Conservation (phyloP, 2,797 vertebrate species). For the Toxotes lorentzi region DNA sequence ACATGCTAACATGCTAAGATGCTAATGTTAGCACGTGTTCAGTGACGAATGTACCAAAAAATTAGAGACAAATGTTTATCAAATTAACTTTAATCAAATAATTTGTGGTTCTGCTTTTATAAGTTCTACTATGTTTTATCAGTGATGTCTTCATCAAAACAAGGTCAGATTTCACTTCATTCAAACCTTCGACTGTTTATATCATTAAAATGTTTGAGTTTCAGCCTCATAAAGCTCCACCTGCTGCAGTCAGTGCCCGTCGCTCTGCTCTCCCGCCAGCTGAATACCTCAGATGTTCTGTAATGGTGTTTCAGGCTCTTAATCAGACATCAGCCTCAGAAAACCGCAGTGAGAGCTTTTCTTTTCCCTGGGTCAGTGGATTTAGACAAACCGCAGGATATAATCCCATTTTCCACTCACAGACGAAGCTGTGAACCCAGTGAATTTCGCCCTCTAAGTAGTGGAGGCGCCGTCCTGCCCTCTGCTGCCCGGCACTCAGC, state of each 20-base stretch:
- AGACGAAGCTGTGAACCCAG: constrained; percentile 57
- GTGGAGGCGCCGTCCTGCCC: constrained; percentile 58
- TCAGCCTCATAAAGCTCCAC: constrained; percentile 62
- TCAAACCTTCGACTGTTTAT: constrained; percentile 50
- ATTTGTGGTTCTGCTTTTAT: neutral
- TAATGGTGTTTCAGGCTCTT: constrained; percentile 60
- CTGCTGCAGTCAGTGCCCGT: constrained; percentile 57
- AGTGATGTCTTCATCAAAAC: constrained; percentile 1
- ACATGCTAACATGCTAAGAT: neutral
- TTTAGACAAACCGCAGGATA: constrained; percentile 67
- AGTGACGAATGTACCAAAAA: neutral
- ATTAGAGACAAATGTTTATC: neutral
- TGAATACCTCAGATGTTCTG: constrained; percentile 59
- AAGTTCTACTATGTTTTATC: neutral
- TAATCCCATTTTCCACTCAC: constrained; percentile 70
- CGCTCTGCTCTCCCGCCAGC: constrained; percentile 42
- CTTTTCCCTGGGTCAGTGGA: constrained; percentile 58
- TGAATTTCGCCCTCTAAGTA: constrained; percentile 59
- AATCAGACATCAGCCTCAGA: constrained; percentile 55
- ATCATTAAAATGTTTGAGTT: constrained; percentile 60
- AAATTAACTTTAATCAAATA: neutral
- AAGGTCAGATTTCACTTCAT: constrained; percentile 9
- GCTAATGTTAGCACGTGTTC: neutral
- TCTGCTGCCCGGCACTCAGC: constrained; percentile 59
- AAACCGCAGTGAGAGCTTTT: constrained; percentile 59